phyloP scores from a whole-genome alignment of 2,888 invertebrate species.

The Achlya flavicornis region DNA sequence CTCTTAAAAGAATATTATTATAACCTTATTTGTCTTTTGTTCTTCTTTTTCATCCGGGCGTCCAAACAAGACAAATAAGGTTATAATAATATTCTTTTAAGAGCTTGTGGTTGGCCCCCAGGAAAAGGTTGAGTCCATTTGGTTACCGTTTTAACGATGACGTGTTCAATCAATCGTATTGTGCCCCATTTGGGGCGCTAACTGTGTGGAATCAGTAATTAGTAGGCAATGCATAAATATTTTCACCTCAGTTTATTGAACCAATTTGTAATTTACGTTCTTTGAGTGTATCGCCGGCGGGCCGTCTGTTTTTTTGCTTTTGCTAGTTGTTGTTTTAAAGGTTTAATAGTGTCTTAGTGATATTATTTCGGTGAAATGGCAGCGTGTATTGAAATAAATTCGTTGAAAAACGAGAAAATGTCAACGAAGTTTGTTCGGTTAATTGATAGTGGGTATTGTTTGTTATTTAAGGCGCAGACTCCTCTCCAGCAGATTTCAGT shows the following conservation, averaged over 20 bases:
- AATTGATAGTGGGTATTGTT: background rate
- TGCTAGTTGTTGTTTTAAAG: too few species aligned
- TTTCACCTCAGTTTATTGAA: constrained; percentile 6
- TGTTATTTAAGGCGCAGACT: too few species aligned
- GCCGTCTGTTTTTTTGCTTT: too few species aligned
- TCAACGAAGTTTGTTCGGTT: background rate
- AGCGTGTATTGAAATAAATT: background rate
- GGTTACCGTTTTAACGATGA: background rate
- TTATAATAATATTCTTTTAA: too few species aligned
- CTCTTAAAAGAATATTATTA: too few species aligned
- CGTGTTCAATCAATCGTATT: background rate
- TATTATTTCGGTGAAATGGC: background rate
- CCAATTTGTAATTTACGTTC: background rate
- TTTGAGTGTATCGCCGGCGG: background rate
- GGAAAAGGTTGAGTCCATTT: too few species aligned
- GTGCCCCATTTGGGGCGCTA: background rate
- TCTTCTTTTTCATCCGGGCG: too few species aligned
- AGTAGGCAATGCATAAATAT: background rate
- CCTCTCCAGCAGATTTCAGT: too few species aligned
- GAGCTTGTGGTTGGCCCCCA: too few species aligned
- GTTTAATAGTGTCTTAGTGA: background rate
- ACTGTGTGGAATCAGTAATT: constrained; percentile 1
- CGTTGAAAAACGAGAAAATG: background rate
- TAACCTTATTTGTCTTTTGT: too few species aligned
- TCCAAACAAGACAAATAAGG: too few species aligned